Evolutionary conservation across 2,113 vertebrate species (phyloP), one percentile per base, ranked within the genome.

Genomic region (Cottus gobio): DNA sequence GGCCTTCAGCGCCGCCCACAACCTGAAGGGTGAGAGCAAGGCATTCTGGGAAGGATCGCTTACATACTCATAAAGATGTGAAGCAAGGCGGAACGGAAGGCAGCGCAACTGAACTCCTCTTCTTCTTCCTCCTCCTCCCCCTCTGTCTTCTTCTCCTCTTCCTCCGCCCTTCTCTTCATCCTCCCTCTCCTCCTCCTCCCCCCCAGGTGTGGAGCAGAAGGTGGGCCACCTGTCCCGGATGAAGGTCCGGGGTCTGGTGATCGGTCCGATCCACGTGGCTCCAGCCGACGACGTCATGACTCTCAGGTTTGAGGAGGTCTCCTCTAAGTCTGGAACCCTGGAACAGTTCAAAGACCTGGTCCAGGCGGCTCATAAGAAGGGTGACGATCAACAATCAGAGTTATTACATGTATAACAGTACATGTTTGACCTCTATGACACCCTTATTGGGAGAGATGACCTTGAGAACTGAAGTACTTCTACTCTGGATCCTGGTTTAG

Each of bases 181-280:
- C 5, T 46, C 44, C 44, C 6, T 5, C 44, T 44, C 13, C 4
- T 5, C 16, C 16, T 2, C 5, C 15, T 2, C 16, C 9, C 9
- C 69, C 26, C n/a, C 86, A 97, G 96, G 91, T 22, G n/a, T 97
- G 77, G 87, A 93, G 79, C 62, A 77, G 16, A 94, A 70, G 34
- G 31, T 98, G 1, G 86, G 88, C 20, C 44, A 73, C 20, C 68
- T 98, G 83, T 90, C 78, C 36, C 39, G 89, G n/a, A 90, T 98
- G 79, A 97, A 96, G 87, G 89, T 97, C 5, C 95, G 93, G 75
- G 96, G 95, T 22, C 5, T 97, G 54, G 88, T 97, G 22, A 30
- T 98, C 0, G 96, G 96, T 0, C 96, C 97, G 0, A 62, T 98
- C 57, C 96, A 97, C 44, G 66, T 88, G 1, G 95, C 94, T 11